Conservation (phyloP, 2,797 vertebrate species). For the Prunella strophiata region DNA sequence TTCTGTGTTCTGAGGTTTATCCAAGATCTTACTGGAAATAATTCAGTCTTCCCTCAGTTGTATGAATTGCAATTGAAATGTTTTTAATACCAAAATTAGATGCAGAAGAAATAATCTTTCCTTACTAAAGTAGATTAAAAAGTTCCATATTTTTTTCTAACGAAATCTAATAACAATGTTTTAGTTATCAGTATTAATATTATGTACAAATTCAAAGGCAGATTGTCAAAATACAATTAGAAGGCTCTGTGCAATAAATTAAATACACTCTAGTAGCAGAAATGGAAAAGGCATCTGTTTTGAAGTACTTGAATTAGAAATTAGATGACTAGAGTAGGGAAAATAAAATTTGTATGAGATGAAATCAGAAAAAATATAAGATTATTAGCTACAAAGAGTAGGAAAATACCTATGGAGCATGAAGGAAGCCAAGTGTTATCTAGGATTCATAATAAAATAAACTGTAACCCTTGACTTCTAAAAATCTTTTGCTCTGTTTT, state of each 20-base stretch:
- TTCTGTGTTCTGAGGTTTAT: constrained; percentile 34
- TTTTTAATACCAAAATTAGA: constrained; percentile 33
- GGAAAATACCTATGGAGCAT: background rate
- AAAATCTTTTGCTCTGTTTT: background rate
- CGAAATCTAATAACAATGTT: background rate
- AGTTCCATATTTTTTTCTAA: background rate
- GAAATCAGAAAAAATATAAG: background rate
- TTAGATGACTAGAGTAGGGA: background rate
- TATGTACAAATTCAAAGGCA: constrained; percentile 6
- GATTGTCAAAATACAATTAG: constrained; percentile 53
- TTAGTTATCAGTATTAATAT: constrained; percentile 24
- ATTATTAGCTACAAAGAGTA: background rate
- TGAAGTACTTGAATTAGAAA: constrained; percentile 39
- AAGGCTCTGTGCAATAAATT: constrained; percentile 16
- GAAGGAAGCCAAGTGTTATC: background rate
- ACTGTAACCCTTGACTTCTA: background rate
- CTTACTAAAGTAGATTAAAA: constrained; percentile 24
- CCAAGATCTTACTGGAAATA: constrained; percentile 38
- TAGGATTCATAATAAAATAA: background rate
- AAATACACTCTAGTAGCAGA: background rate
- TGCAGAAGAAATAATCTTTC: background rate
- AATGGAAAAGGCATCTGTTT: constrained; percentile 13
- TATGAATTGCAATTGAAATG: constrained; percentile 23
- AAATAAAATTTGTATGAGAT: background rate
- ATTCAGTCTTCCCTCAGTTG: background rate